These are phyloP conservation scores for Nasonia giraulti DNA, from an alignment of 1,140 invertebrate species.

Conservation along the genomic window DNA sequence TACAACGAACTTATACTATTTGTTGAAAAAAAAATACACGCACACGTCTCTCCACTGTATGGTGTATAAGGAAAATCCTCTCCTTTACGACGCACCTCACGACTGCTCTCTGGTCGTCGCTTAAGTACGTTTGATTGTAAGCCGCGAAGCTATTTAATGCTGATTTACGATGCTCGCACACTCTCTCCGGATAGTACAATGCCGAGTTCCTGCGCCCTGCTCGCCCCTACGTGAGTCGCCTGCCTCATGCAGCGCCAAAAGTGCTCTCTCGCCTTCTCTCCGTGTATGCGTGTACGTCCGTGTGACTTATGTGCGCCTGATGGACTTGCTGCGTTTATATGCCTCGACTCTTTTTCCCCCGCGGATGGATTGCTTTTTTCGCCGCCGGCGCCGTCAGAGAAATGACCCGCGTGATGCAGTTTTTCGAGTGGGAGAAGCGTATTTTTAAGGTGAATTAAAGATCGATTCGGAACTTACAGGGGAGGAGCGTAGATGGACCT, in stretches of 20 bases:
- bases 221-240: constrained; percentile 19
- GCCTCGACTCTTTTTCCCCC: background rate
- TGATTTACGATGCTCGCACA: constrained; percentile 65
- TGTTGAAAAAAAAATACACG: background rate
- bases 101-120: constrained; percentile 25
- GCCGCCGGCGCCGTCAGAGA: background rate
- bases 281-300: background rate
- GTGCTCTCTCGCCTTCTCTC: background rate
- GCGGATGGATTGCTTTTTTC: background rate
- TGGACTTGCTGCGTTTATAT: background rate
- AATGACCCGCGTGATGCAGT: background rate
- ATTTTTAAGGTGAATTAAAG: background rate
- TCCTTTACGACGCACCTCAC: background rate
- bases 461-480: background rate
- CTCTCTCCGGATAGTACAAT: background rate
- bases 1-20: background rate
- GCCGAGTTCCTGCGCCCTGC: background rate
- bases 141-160: constrained; percentile 69
- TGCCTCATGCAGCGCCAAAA: constrained; percentile 12
- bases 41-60: background rate
- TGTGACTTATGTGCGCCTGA: constrained; percentile 4
- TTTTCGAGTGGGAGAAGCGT: background rate
- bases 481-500: constrained; percentile 56
- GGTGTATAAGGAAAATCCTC: background rate
- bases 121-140: constrained; percentile 75